Conservation (phyloP, 2,113 vertebrate genomes). For the Hippopotamus amphibius region DNA sequence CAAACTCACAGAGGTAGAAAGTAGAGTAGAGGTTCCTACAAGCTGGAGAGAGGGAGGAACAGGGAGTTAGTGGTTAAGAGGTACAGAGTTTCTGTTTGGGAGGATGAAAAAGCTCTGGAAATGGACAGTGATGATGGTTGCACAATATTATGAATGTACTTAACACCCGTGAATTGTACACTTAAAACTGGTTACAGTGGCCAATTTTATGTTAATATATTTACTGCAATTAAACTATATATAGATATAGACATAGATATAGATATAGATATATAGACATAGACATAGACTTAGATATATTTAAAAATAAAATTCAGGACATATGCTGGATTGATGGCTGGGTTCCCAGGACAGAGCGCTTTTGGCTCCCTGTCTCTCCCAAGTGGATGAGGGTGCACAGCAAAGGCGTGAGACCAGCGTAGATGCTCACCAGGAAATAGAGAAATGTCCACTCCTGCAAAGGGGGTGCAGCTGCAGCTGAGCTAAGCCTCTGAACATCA, state of each 20-base stretch:
- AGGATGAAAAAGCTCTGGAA: background rate
- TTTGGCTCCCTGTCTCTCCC: background rate
- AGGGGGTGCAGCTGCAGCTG: background rate
- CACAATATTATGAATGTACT: background rate
- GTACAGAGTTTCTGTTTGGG: background rate
- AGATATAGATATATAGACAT: too few relatives aligned
- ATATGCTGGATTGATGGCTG: background rate
- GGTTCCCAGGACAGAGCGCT: background rate
- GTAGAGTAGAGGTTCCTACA: background rate
- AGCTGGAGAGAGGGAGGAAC: background rate
- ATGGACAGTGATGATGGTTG: background rate
- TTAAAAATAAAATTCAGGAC: background rate
- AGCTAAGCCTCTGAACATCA: background rate
- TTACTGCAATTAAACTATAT: background rate
- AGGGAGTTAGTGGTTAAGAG: background rate
- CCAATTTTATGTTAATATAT: background rate
- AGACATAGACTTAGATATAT: too few relatives aligned
- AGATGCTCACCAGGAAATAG: background rate
- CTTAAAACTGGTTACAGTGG: background rate
- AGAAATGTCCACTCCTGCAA: background rate
- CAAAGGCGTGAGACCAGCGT: too few relatives aligned
- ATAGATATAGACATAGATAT: too few relatives aligned
- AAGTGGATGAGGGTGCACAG: background rate
- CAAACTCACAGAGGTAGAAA: background rate
- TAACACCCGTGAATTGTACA: background rate